phyloP scores from a whole-genome alignment of 2,888 invertebrate genomes.

The Protula sp. region DNA sequence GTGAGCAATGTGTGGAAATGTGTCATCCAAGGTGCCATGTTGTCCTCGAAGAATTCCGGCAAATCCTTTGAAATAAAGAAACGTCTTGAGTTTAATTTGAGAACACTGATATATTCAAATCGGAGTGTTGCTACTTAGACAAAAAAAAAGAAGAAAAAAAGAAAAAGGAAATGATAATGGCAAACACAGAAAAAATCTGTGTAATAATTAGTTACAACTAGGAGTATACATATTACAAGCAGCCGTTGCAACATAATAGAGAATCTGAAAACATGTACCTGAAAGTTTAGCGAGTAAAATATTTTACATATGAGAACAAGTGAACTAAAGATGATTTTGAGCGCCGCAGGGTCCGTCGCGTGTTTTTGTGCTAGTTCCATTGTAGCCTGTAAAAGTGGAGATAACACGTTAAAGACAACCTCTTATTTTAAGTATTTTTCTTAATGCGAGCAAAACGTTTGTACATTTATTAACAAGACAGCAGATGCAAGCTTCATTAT shows the following conservation, averaged over 20 bases:
- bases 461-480: no score
- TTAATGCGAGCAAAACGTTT: no score
- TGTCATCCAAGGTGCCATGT: constrained; percentile 91
- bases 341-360: constrained; percentile 68
- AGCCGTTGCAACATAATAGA: no score
- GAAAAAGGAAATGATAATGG: not conserved
- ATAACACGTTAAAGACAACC: constrained; percentile 32
- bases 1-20: constrained; percentile 78
- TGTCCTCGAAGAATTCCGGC: constrained; percentile 98
- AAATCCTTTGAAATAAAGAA: constrained; percentile 63
- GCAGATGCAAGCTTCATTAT: no score
- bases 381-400: constrained; percentile 63
- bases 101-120: no score
- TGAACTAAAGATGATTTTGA: constrained; percentile 83
- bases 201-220: no score
- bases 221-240: no score
- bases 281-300: constrained; percentile 93
- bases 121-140: no score
- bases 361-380: constrained; percentile 75
- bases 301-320: constrained; percentile 85
- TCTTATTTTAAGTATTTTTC: no score
- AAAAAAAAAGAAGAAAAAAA: no score
- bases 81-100: not conserved
- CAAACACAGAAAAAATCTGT: constrained; percentile 7
- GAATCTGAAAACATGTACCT: no score